Conservation (phyloP, 2,888 invertebrate genomes). For the Cecidostiba fungosa region DNA sequence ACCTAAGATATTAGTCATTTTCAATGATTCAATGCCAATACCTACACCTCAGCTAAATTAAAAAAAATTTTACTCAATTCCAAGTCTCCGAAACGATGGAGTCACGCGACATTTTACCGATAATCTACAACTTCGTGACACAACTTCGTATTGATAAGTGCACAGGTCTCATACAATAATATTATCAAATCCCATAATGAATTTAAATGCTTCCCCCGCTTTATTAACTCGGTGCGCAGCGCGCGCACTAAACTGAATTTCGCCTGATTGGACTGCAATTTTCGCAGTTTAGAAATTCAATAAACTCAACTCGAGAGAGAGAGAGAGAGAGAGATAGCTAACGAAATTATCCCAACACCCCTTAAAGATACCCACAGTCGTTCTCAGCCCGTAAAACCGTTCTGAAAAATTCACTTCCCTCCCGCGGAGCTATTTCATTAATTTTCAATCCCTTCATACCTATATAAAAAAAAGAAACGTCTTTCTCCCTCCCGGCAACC, state of each 20-base stretch:
- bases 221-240: conserved; percentile 1
- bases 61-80: too few relatives aligned
- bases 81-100: too few relatives aligned
- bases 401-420: not conserved
- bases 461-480: not conserved
- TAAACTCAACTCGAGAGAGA: conserved; percentile 13
- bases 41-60: too few relatives aligned
- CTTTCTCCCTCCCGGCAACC: not conserved
- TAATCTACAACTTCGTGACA: not conserved
- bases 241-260: not conserved
- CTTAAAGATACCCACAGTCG: not conserved
- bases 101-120: too few relatives aligned
- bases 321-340: too few relatives aligned
- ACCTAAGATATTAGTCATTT: too few relatives aligned
- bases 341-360: conserved; percentile 7
- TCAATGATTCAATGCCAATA: too few relatives aligned
- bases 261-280: not conserved
- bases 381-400: not conserved
- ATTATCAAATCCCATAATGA: not conserved
- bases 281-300: conserved; percentile 38
- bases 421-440: not conserved
- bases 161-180: not conserved
- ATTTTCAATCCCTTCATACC: not conserved
- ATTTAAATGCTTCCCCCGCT: not conserved
- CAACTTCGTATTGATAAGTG: not conserved